Conservation (phyloP, 2,113 vertebrate genomes). For the Barnardius zonarius region DNA sequence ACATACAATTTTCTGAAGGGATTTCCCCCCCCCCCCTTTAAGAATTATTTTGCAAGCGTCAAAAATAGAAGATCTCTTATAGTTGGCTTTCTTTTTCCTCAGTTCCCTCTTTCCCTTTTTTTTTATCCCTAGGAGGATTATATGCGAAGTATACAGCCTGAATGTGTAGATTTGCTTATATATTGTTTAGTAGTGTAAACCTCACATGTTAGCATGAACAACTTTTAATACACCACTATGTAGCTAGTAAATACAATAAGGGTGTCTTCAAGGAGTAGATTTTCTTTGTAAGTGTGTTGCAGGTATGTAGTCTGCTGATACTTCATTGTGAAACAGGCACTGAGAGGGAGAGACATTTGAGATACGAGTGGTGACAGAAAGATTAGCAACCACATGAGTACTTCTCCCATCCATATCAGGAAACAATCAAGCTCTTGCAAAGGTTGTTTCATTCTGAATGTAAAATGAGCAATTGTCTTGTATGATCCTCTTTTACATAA, state of each 20-base stretch:
- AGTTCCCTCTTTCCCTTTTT: background rate
- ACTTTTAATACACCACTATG: background rate
- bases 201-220: background rate
- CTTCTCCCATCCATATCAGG: background rate
- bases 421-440: background rate
- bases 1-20: background rate
- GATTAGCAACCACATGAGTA: background rate
- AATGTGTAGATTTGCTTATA: background rate
- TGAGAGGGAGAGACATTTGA: background rate
- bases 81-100: background rate
- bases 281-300: background rate
- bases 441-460: background rate
- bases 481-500: background rate
- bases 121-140: background rate
- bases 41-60: background rate
- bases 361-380: background rate
- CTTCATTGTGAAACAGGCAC: background rate
- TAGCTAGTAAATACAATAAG: background rate
- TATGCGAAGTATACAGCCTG: background rate
- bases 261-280: background rate
- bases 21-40: background rate
- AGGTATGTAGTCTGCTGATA: background rate
- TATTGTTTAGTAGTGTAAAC: background rate
- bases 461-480: background rate
- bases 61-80: background rate